These are phyloP conservation scores for Lycodopsis pacificus DNA, from an alignment of 2,797 vertebrate species.

Conservation along the genomic window DNA sequence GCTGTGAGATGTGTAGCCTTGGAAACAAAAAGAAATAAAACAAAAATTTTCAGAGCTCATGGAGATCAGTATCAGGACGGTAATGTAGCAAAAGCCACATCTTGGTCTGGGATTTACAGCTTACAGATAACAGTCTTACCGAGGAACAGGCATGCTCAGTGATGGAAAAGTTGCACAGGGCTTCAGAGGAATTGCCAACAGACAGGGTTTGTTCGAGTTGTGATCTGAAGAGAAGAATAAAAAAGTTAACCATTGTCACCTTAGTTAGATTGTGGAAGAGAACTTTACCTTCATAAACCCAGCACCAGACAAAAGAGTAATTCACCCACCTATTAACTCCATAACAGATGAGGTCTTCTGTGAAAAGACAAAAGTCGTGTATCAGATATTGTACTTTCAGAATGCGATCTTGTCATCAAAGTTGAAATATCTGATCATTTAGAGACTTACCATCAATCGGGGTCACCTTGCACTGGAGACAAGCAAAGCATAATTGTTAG, in stretches of 20 bases:
- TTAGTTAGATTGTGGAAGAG: background rate
- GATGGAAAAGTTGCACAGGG: conserved; percentile 9
- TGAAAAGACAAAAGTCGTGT: too few species aligned
- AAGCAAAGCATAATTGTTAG: too few species aligned
- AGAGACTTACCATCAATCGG: too few species aligned
- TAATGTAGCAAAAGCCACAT: background rate
- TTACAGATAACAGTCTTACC: conserved; percentile 39
- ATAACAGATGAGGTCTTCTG: too few species aligned
- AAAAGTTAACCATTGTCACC: background rate
- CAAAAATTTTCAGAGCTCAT: background rate
- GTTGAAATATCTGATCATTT: too few species aligned
- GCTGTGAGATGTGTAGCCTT: conserved; percentile 34
- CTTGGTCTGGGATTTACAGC: background rate
- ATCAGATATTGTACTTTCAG: too few species aligned
- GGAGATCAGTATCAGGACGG: background rate
- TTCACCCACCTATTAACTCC: too few species aligned
- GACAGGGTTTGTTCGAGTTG: background rate
- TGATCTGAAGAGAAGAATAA: conserved; percentile 21
- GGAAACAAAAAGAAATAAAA: background rate
- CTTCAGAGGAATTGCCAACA: background rate
- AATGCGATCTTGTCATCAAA: too few species aligned
- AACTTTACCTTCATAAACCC: background rate
- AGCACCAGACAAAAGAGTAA: background rate
- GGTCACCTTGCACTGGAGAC: too few species aligned
- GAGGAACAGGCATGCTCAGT: conserved; percentile 47